Evolutionary conservation across 2,888 invertebrate species (phyloP).

Genomic region (Drosophila siamana): DNA sequence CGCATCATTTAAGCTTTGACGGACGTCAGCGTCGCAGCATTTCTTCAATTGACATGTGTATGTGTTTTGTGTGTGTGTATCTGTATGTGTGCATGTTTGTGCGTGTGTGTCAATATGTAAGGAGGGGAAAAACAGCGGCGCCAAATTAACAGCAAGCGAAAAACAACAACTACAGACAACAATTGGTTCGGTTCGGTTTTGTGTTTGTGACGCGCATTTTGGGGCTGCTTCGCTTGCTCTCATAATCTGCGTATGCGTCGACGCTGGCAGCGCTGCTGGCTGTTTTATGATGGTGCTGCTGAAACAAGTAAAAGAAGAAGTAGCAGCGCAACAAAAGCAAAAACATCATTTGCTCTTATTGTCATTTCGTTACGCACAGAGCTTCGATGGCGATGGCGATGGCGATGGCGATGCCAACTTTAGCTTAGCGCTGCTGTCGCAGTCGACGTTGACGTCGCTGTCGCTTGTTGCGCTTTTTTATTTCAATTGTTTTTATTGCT

Average conservation of each 20-base stretch:
- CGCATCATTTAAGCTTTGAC: constrained; percentile 42
- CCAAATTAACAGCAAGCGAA: constrained; percentile 17
- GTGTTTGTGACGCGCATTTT: constrained; percentile 11
- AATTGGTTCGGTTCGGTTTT: constrained; percentile 18
- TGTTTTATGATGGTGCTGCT: background rate
- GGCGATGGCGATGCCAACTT: background rate
- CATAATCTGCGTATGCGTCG: constrained; percentile 22
- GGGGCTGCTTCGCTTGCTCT: constrained; percentile 11
- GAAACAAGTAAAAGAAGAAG: constrained; percentile 14
- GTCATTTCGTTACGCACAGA: constrained; percentile 34
- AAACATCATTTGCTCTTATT: constrained; percentile 34
- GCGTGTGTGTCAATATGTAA: background rate
- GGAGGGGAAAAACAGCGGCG: background rate
- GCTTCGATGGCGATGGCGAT: background rate
- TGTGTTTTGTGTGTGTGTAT: background rate
- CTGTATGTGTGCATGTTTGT: constrained; percentile 13
- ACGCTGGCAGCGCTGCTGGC: constrained; percentile 4
- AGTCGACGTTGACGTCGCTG: background rate
- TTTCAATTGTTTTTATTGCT: constrained; percentile 31
- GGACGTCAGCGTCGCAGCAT: constrained; percentile 30
- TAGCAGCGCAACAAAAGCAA: constrained; percentile 8
- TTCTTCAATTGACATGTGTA: constrained; percentile 39
- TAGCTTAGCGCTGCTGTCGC: background rate
- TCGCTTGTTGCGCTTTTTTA: constrained; percentile 45
- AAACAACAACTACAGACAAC: constrained; percentile 10